A percentile compares a stretch with the other conserved stretches of the same genome.
phyloP scores from a whole-genome alignment of 2,797 vertebrate species.

The Argya squamiceps region DNA sequence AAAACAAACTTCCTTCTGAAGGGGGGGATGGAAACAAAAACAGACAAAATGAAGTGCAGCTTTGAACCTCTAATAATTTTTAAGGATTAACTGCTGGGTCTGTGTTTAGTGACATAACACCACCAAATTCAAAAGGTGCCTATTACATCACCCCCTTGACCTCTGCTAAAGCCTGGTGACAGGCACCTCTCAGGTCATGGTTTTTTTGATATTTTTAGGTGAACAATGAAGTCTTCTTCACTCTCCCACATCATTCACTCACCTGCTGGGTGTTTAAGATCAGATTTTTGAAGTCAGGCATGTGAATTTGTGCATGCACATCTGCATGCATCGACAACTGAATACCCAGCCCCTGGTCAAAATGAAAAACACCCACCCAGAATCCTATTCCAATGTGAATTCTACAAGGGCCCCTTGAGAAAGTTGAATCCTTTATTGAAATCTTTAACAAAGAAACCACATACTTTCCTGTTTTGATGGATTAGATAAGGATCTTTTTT shows the following conservation, averaged over 20 bases:
- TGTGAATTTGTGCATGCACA: background rate
- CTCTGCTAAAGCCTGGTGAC: background rate
- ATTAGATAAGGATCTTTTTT: background rate
- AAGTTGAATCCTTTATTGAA: constrained; percentile 33
- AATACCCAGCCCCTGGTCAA: background rate
- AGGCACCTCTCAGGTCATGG: background rate
- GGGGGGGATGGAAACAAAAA: background rate
- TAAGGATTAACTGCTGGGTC: background rate
- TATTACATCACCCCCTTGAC: background rate
- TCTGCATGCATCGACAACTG: background rate
- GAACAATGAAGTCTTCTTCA: background rate
- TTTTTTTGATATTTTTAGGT: background rate
- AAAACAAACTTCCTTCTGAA: background rate
- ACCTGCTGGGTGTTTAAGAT: background rate
- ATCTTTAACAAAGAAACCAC: constrained; percentile 47
- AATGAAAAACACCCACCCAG: background rate
- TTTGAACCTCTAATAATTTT: background rate
- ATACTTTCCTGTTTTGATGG: background rate
- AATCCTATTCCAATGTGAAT: background rate
- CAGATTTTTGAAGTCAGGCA: background rate
- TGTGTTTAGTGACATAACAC: background rate
- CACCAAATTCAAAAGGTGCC: background rate
- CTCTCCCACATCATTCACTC: background rate
- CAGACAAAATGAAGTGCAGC: background rate
- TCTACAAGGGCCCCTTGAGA: background rate